Percentiles rank a stretch among this genome's conserved stretches.
Conservation (phyloP, 2,888 invertebrate genomes). For the Phania funesta region DNA sequence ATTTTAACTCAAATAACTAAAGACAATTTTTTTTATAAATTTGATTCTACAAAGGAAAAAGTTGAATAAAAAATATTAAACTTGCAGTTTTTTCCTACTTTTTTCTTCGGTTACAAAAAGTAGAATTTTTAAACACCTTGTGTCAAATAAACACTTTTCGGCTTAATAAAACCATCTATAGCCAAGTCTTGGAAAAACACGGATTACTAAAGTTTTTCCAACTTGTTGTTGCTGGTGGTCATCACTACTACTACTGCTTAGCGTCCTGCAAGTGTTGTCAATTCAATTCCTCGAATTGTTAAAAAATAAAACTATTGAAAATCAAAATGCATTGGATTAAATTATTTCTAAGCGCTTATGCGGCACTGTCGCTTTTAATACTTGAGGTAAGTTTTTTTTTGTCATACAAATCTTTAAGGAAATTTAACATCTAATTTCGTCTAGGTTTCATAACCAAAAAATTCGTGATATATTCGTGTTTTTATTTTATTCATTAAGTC, state of each 20-base stretch:
- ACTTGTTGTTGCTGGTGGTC: conserved; percentile 26
- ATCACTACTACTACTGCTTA: not conserved
- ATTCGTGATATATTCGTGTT: no score
- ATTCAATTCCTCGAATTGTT: conserved; percentile 5
- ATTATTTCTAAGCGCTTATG: conserved; percentile 79
- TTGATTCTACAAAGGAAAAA: conserved; percentile 1
- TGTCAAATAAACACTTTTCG: conserved; percentile 9
- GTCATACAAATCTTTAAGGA: not conserved
- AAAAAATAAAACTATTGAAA: conserved; percentile 31
- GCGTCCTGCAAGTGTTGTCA: conserved; percentile 13
- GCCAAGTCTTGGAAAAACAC: conserved; percentile 48
- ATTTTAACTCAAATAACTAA: not conserved
- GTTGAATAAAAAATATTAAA: conserved; percentile 23
- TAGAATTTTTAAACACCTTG: conserved; percentile 41
- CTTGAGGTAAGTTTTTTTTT: conserved; percentile 78
- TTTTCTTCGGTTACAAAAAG: conserved; percentile 63
- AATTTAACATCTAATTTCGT: no score
- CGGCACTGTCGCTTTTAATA: conserved; percentile 78
- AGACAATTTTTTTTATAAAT: not conserved
- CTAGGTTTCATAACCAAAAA: no score
- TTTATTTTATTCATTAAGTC: no score
- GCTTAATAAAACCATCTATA: conserved; percentile 3
- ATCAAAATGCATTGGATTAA: conserved; percentile 80
- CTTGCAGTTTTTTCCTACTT: conserved; percentile 66
- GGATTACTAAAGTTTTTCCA: conserved; percentile 66